These are phyloP conservation scores for Venustaconcha ellipsiformis DNA, from an alignment of 1,140 invertebrate genomes.

Conservation along the genomic window DNA sequence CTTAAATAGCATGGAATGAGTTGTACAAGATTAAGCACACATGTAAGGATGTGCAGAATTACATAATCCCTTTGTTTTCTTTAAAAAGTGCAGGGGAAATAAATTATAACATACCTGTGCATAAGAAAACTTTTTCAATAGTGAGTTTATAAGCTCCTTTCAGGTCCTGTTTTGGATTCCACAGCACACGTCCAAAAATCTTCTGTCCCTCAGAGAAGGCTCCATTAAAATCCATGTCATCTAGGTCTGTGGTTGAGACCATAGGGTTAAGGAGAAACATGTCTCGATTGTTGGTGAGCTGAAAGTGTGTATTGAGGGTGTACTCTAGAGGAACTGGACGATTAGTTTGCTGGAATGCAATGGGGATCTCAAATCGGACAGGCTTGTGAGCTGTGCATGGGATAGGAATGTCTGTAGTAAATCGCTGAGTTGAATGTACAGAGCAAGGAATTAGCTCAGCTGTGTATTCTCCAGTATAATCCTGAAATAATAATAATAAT, in stretches of 20 bases:
- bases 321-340: constrained; percentile 70
- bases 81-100: too few relatives aligned
- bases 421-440: constrained; percentile 61
- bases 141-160: constrained; percentile 67
- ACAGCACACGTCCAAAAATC: constrained; percentile 71
- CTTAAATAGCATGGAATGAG: too few relatives aligned
- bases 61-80: too few relatives aligned
- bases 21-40: too few relatives aligned
- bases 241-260: constrained; percentile 40
- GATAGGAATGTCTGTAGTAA: constrained; percentile 39
- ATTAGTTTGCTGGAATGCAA: constrained; percentile 71
- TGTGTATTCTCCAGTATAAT: constrained; percentile 69
- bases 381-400: constrained; percentile 65
- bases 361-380: constrained; percentile 68
- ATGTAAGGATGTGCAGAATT: too few relatives aligned
- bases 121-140: constrained; percentile 70
- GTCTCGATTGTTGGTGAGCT: constrained; percentile 67
- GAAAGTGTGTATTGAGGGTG: constrained; percentile 71
- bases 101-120: constrained; percentile 60
- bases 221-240: constrained; percentile 65
- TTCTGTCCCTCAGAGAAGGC: constrained; percentile 64
- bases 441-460: constrained; percentile 70
- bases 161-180: constrained; percentile 70
- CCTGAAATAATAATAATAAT: constrained; percentile 41
- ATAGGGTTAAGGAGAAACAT: constrained; percentile 66